These are phyloP conservation scores for Aurelia sp. DNA, from an alignment of 30 jellyfish, hydroid and myxozoan genomes.

Conservation along the genomic window DNA sequence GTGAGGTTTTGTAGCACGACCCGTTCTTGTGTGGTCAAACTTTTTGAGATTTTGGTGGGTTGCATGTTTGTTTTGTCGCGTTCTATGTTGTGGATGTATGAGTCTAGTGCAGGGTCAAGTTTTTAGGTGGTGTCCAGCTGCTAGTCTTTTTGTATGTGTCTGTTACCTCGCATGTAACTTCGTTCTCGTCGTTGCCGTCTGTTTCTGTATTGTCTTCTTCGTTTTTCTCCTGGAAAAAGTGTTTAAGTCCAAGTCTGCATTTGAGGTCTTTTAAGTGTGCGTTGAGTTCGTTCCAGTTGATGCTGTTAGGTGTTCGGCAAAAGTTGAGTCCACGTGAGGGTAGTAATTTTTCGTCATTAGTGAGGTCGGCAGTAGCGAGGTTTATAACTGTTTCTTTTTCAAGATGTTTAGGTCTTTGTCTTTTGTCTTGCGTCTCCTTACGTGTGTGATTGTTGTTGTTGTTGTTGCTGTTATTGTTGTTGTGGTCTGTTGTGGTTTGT, in stretches of 20 bases:
- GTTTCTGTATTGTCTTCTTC: not conserved
- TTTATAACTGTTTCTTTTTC: no score
- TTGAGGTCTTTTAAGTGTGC: not conserved
- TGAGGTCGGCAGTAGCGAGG: no score
- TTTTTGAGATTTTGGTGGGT: not conserved
- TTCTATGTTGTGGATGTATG: not conserved
- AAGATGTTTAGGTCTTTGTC: not conserved
- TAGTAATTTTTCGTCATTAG: not conserved
- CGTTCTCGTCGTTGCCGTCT: not conserved
- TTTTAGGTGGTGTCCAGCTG: constrained; percentile 2
- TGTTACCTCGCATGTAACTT: not conserved
- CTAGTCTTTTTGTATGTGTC: not conserved
- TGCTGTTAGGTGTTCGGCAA: not conserved
- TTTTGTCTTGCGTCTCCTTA: not conserved
- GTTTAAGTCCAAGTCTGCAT: not conserved
- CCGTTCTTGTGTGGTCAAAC: not conserved
- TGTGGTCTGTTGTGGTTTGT: no score
- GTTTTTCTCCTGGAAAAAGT: not conserved
- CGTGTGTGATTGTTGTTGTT: no score
- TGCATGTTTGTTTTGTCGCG: not conserved
- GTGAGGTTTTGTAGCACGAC: not conserved
- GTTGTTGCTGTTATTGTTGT: no score
- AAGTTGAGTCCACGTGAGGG: not conserved
- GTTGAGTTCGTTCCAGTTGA: constrained; percentile 1
- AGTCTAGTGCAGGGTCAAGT: not conserved